These are phyloP conservation scores for Microctonus hyperodae DNA, from an alignment of 2,888 invertebrate genomes.

Conservation along the genomic window DNA sequence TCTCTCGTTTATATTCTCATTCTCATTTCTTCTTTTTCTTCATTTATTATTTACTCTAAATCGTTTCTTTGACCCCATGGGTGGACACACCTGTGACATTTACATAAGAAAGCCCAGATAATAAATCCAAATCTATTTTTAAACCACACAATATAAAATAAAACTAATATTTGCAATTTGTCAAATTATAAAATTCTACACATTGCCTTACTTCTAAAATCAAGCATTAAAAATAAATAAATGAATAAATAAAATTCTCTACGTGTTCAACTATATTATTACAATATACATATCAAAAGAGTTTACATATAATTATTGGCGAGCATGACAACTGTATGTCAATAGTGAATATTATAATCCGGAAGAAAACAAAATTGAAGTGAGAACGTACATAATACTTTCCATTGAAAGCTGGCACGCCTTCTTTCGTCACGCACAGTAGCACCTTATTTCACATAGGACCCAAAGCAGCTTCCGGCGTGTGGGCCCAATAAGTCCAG, in stretches of 20 bases:
- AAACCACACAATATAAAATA: background rate
- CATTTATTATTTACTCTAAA: background rate
- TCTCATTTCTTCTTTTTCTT: background rate
- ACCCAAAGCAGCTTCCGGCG: conserved; percentile 20
- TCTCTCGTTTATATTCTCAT: background rate
- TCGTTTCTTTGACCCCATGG: background rate
- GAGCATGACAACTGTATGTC: conserved; percentile 13
- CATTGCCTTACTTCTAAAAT: too few relatives aligned
- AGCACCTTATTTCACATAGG: conserved; percentile 25
- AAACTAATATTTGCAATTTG: too few relatives aligned
- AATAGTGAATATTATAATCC: background rate
- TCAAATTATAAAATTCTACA: too few relatives aligned
- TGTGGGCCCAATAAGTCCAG: conserved; percentile 16
- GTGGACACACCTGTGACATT: conserved; percentile 29
- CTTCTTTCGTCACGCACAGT: conserved; percentile 40
- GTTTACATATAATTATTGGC: too few relatives aligned
- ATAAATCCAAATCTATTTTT: background rate
- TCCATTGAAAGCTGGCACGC: conserved; percentile 30
- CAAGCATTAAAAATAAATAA: too few relatives aligned
- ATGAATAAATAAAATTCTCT: too few relatives aligned
- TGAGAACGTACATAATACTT: background rate
- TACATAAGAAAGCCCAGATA: conserved; percentile 25
- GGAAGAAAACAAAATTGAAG: background rate
- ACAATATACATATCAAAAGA: too few relatives aligned
- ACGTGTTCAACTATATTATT: too few relatives aligned